phyloP scores from a whole-genome alignment of 1,140 invertebrate genomes.

The Pseudoatta argentina region DNA sequence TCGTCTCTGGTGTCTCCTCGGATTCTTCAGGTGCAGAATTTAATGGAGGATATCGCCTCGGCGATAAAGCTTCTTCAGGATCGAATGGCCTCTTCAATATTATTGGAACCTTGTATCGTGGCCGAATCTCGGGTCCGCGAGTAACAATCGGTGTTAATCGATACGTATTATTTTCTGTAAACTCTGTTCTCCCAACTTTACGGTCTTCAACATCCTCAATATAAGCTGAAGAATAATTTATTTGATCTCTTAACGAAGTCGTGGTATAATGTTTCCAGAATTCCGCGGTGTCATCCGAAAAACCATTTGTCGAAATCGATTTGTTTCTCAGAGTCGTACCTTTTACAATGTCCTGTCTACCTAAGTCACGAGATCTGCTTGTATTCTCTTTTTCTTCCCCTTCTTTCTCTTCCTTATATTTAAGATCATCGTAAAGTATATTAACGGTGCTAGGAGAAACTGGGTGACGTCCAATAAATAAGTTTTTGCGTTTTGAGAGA shows the following conservation, averaged over 20 bases:
- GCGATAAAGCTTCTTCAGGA: constrained; percentile 36
- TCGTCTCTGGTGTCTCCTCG: constrained; percentile 41
- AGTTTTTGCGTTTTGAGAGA: constrained; percentile 74
- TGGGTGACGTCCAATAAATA: constrained; percentile 78
- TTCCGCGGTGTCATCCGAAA: constrained; percentile 48
- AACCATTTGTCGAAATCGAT: background rate
- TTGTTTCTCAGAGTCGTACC: constrained; percentile 43
- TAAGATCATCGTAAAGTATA: constrained; percentile 22
- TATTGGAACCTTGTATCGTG: constrained; percentile 55
- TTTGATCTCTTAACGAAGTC: background rate
- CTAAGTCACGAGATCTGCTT: constrained; percentile 10
- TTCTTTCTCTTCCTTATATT: background rate
- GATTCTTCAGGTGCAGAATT: constrained; percentile 69
- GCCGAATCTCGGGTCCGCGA: constrained; percentile 47
- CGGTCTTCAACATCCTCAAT: constrained; percentile 40
- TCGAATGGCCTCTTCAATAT: constrained; percentile 14
- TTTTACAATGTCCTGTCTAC: constrained; percentile 17
- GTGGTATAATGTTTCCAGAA: constrained; percentile 76
- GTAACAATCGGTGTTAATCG: constrained; percentile 22
- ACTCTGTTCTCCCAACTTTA: background rate
- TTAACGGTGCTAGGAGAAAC: constrained; percentile 54
- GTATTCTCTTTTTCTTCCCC: background rate
- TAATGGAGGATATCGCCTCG: background rate
- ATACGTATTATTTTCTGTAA: constrained; percentile 3
- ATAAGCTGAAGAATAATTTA: background rate